A percentile compares a stretch with the other conserved stretches of the same genome.
Evolutionary conservation across 1,140 invertebrate species (phyloP).

Genomic region (Eurytemora carolleeae): DNA sequence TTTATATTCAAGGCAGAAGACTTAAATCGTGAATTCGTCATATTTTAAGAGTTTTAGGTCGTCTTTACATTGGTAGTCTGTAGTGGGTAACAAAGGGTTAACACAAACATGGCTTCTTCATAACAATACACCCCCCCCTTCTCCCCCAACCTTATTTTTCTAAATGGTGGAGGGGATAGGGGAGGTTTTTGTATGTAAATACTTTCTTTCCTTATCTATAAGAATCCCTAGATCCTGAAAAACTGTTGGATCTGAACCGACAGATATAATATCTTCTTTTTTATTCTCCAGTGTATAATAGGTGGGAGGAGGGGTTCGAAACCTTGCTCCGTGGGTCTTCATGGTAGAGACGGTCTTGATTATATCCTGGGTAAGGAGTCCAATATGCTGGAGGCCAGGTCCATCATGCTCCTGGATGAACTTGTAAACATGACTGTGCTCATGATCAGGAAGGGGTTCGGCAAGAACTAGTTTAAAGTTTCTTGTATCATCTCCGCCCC

Average conservation of each 20-base stretch:
- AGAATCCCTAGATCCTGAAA: conserved; percentile 22
- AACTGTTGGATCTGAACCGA: conserved; percentile 21
- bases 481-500: neutral
- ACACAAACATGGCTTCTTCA: no score
- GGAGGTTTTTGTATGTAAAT: conserved; percentile 15
- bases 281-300: conserved; percentile 26
- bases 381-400: conserved; percentile 33
- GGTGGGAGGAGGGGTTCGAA: conserved; percentile 28
- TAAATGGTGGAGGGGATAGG: no score
- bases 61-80: no score
- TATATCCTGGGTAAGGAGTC: conserved; percentile 27
- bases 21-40: no score
- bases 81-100: no score
- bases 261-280: neutral
- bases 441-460: neutral
- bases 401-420: conserved; percentile 25
- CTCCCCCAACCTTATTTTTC: no score
- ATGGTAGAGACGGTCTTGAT: conserved; percentile 23
- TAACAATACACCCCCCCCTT: no score
- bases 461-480: neutral
- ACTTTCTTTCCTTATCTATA: conserved; percentile 21
- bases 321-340: conserved; percentile 23
- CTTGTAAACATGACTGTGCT: neutral
- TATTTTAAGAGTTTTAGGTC: no score
- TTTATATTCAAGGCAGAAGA: no score